Conservation (phyloP, 1,140 invertebrate species). For the Aporrectodea caliginosa region DNA sequence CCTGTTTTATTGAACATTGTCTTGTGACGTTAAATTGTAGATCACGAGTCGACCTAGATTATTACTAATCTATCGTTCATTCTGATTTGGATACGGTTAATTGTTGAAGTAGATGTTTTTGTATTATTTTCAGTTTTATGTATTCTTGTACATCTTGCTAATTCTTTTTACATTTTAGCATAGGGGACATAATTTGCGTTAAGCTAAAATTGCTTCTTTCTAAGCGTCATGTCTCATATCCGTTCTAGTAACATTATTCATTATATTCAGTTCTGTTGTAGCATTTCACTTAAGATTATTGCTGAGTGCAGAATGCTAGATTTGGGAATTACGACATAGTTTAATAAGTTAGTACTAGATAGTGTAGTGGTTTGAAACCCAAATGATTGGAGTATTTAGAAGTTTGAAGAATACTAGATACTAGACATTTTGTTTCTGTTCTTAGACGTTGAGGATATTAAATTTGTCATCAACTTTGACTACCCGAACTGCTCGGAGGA, state of each 20-base stretch:
- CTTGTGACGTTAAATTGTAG: too few relatives aligned
- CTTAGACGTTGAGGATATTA: constrained; percentile 98
- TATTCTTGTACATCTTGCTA: not conserved
- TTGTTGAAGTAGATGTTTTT: not conserved
- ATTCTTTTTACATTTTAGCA: not conserved
- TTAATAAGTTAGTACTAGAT: not conserved
- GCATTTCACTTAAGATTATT: not conserved
- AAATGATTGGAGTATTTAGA: not conserved
- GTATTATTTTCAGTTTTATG: not conserved
- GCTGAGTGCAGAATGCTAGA: not conserved
- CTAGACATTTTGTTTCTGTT: not conserved
- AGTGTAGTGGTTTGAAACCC: not conserved
- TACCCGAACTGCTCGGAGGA: constrained; percentile 85
- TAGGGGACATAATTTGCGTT: not conserved
- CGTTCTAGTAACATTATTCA: not conserved
- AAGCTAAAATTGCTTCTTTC: not conserved
- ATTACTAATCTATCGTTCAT: too few relatives aligned
- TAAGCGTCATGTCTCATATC: not conserved
- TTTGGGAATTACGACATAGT: not conserved
- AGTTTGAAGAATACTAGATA: not conserved
- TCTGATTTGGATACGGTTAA: not conserved
- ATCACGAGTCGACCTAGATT: too few relatives aligned
- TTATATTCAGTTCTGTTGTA: too few relatives aligned
- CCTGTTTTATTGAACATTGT: too few relatives aligned
- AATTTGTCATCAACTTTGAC: constrained; percentile 91